Evolutionary conservation across 2,888 invertebrate species (phyloP).

Genomic region (Diploptera punctata): DNA sequence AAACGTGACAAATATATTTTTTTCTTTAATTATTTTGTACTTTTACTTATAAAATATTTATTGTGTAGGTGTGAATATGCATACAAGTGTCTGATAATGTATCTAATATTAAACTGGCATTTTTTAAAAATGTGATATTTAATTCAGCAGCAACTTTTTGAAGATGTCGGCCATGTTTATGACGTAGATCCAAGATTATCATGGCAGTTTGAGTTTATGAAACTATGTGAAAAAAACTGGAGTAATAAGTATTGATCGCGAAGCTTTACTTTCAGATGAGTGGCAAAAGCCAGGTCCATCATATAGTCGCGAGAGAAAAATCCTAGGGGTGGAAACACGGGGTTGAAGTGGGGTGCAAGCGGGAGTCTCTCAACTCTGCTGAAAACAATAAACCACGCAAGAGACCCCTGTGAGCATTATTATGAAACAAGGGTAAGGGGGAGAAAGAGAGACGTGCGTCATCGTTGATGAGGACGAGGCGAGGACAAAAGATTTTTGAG

Average conservation of each 20-base stretch:
- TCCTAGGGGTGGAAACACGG: constrained; percentile 20
- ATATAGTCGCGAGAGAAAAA: constrained; percentile 28
- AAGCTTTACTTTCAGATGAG: constrained; percentile 25
- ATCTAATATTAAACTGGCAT: no score
- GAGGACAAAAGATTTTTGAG: constrained; percentile 36
- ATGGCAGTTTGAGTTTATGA: constrained; percentile 21
- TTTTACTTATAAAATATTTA: no score
- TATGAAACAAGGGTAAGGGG: constrained; percentile 29
- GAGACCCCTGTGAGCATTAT: constrained; percentile 33
- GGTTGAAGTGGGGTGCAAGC: constrained; percentile 5
- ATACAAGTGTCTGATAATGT: no score
- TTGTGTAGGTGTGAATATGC: no score
- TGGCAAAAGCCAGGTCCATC: constrained; percentile 31
- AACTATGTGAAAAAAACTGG: constrained; percentile 20
- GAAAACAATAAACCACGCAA: constrained; percentile 30
- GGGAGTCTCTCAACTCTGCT: constrained; percentile 22
- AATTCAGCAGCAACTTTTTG: no score
- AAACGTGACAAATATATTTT: no score
- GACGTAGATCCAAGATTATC: constrained; percentile 7
- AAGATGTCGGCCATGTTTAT: constrained; percentile 7
- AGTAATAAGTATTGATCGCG: constrained; percentile 30
- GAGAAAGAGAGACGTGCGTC: constrained; percentile 28
- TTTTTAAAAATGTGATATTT: no score
- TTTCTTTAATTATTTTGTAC: no score
- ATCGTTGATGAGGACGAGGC: constrained; percentile 20